These are phyloP conservation scores for Lepidostoma basale DNA, from an alignment of 1,140 invertebrate genomes.

Conservation along the genomic window DNA sequence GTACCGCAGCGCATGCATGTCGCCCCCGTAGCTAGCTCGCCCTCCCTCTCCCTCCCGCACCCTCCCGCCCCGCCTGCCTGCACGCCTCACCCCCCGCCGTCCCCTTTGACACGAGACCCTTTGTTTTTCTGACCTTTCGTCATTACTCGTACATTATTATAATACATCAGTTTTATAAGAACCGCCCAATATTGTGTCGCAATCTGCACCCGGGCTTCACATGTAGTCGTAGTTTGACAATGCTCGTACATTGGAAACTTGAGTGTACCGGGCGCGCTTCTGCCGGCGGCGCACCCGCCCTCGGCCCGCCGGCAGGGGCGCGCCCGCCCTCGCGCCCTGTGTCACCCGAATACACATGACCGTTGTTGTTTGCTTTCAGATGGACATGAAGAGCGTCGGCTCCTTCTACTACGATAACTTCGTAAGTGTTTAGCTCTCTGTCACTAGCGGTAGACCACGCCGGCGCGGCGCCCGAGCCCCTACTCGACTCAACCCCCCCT, in stretches of 20 bases:
- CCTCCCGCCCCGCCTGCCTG: conserved; percentile 27
- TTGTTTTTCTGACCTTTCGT: too few species aligned
- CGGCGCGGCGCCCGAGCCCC: too few species aligned
- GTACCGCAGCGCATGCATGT: conserved; percentile 71
- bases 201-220: conserved; percentile 19
- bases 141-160: too few species aligned
- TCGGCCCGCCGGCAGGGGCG: conserved; percentile 8
- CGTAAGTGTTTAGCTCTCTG: conserved; percentile 89
- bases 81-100: neutral
- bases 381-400: conserved; percentile 92
- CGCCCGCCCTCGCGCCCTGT: neutral
- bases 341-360: neutral
- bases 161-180: neutral
- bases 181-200: neutral
- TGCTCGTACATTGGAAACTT: too few species aligned
- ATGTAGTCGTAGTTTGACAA: conserved; percentile 17
- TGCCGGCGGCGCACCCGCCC: conserved; percentile 5
- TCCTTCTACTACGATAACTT: conserved; percentile 93
- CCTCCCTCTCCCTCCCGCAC: neutral
- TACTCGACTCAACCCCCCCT: too few species aligned
- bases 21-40: conserved; percentile 34
- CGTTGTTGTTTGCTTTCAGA: conserved; percentile 69
- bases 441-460: too few species aligned
- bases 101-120: too few species aligned
- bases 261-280: neutral